Evolutionary conservation across 2,113 vertebrate species (phyloP), one percentile per base, ranked within the genome.

Genomic region (Brachirus orientalis): DNA sequence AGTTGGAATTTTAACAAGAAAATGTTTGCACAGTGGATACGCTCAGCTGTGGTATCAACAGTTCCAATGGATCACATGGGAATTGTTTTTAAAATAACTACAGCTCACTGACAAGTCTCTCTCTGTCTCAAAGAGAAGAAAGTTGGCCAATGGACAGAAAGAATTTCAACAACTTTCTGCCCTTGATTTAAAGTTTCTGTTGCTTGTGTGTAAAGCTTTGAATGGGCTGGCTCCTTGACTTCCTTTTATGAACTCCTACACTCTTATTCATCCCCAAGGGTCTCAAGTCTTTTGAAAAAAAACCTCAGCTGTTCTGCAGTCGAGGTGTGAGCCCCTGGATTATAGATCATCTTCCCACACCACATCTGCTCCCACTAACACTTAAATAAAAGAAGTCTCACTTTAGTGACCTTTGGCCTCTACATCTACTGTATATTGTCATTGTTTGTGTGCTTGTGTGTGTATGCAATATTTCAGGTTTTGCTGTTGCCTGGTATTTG

Each of bases 261-360:
- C 44, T 72, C 22, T 11, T 4, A 33, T 55, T 47, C 0, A 16
- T 50, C 20, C 50, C 36, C 17, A 43, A 6, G 18, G 8, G 3
- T 41, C 70, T 56, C 10, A 50, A 18, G 17, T 48, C 45, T 11
- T 65, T 33, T 69, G 37, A 69, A 63, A 52, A n/a, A 48, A 62
- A 14, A 61, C 43, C 38, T 56, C 33, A 11, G 17, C 20, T 60
- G 5, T 48, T 48, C 37, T 20, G 6, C 6, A 11, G 6, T 41
- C 0, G 5, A 41, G 44, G 48, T 20, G 18, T 18, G 44, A 56
- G 33, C 13, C 28, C 51, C 35, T 65, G 41, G 14, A 44, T 57
- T 46, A 47, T 33, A 12, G 22, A 63, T 12, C 38, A 52, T 20
- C 40, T 51, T 37, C 57, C 36, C 11, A 28, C 28, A 28, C 28